Evolutionary conservation across 2,113 vertebrate species (phyloP).

Genomic region (Dipodomys merriami): DNA sequence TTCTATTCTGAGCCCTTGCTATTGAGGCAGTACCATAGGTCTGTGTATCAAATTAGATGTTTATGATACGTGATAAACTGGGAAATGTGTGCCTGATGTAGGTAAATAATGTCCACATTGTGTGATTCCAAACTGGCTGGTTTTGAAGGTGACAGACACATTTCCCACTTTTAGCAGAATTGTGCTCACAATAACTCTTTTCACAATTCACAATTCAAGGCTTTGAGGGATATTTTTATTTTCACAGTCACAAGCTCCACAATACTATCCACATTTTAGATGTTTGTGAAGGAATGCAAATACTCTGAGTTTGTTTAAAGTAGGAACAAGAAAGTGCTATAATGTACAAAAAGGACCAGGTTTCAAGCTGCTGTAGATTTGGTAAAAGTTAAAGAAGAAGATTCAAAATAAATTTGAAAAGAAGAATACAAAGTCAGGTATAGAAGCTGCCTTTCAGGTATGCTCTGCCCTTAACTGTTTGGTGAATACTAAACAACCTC

Average conservation of each 20-base stretch:
- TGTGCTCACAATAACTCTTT: constrained; percentile 67
- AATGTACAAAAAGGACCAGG: neutral
- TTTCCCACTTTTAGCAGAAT: constrained; percentile 64
- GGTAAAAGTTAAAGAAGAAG: neutral
- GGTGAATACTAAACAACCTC: too few species aligned
- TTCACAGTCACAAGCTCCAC: constrained; percentile 52
- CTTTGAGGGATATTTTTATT: constrained; percentile 68
- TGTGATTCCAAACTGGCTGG: neutral
- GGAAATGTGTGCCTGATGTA: neutral
- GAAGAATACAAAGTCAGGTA: neutral
- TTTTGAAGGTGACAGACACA: constrained; percentile 66
- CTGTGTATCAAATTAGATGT: neutral
- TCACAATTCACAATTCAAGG: constrained; percentile 53
- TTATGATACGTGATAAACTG: neutral
- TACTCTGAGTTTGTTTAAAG: neutral
- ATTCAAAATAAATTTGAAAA: neutral
- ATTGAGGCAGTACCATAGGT: neutral
- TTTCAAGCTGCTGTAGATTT: neutral
- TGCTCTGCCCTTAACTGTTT: neutral
- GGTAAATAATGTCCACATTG: neutral
- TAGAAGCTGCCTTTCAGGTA: neutral
- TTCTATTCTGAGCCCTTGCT: neutral
- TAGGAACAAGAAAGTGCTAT: neutral
- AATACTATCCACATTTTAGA: constrained; percentile 39
- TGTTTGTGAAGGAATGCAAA: constrained; percentile 10